Evolutionary conservation across 1,140 invertebrate genomes (phyloP), one percentile per base, ranked within the genome.

Genomic region (Lepidotrigona ventralis): DNA sequence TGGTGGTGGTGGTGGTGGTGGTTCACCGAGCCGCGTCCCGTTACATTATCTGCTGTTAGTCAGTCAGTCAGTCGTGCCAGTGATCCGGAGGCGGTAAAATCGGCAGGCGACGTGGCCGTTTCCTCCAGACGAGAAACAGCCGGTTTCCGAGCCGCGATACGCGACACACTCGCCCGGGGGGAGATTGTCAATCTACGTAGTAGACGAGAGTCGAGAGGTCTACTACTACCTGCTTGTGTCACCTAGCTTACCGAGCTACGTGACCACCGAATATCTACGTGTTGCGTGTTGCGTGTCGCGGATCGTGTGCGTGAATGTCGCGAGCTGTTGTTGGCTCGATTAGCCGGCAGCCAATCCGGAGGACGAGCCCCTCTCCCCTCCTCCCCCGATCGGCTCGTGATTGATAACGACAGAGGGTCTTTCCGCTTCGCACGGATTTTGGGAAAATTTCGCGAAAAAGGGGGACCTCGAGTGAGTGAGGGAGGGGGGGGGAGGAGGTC

Each of bases 41-140:
- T 91, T 92, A 93, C 90, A 91, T 92, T 93, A 93, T 93, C 91
- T 90, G 85, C 86, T 91, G 90, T 93, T 92, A 93, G 91, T 91
- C 90, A 91, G 91, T 91, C 90, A 91, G 91, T 90, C 92, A 92
- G 92, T 93, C 90, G 91, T 89, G 89, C 86, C 85, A 89, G 86
- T 81, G 86, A 89, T 90, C 83, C 85, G 80, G 85, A 86, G 82
- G 88, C 86, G 88, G 86, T 77, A 72, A 68, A 85, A 70, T 77
- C 82, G 71, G 26, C 29, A 73, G 46, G 26, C 73, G 53, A 64
- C 56, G 63, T 60, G 64, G 26, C 66, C 5, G 54, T 19, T 26
- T 53, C 46, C 19, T 33, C n/a, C 46, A n/a, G 8, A 51, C 26
- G n/a, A 33, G 11, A 33, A 33, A 68, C 51, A 60, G n/a, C 29